Conservation (phyloP, 1,140 invertebrate species). For the Leptoteleia sp. region DNA sequence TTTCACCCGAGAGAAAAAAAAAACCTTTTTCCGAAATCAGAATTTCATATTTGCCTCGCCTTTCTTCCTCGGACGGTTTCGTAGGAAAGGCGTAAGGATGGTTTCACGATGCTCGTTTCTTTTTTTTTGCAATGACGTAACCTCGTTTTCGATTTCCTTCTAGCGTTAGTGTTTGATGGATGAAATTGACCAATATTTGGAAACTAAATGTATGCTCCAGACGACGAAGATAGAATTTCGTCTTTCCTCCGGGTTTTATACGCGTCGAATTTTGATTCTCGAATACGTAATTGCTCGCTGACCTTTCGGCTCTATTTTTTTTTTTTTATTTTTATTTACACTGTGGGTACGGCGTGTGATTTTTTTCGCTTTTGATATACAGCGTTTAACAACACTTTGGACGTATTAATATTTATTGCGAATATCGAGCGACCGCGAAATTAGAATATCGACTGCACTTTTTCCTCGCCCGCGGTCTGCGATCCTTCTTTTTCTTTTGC, state of each 20-base stretch:
- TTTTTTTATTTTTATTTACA: slow-evolving; percentile 7
- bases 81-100: slow-evolving; percentile 14
- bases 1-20: slow-evolving; percentile 5
- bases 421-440: slow-evolving; percentile 5
- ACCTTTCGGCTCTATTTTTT: slow-evolving; percentile 32
- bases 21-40: slow-evolving; percentile 13
- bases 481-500: neutral
- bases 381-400: slow-evolving; percentile 12
- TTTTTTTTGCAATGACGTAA: slow-evolving; percentile 46
- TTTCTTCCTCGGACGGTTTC: slow-evolving; percentile 15
- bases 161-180: slow-evolving; percentile 12
- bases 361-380: slow-evolving; percentile 15
- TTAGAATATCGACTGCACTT: slow-evolving; percentile 22
- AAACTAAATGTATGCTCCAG: slow-evolving; percentile 28
- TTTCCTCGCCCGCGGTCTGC: neutral
- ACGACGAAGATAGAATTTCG: slow-evolving; percentile 24
- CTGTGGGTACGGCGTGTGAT: neutral
- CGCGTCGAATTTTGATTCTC: neutral
- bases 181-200: slow-evolving; percentile 51
- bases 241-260: slow-evolving; percentile 24
- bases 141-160: slow-evolving; percentile 10
- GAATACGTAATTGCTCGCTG: slow-evolving; percentile 32
- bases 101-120: slow-evolving; percentile 2
- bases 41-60: neutral
- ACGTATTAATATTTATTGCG: slow-evolving; percentile 42